Evolutionary conservation across 1,140 invertebrate genomes (phyloP), one percentile per base, ranked within the genome.

Genomic region (Condylostylus longicornis): DNA sequence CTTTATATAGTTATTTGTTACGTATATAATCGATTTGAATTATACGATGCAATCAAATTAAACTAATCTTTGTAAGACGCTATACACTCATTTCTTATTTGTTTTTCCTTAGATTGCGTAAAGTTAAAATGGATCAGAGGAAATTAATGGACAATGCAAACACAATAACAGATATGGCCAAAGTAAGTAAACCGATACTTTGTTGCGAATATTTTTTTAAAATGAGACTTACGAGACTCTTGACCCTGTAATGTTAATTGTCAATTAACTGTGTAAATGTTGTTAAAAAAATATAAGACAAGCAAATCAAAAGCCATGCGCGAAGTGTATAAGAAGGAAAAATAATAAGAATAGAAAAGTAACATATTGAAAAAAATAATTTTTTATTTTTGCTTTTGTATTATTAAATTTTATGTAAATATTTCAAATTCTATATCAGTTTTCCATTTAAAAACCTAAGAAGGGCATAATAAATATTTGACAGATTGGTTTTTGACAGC

Each of bases 101-200:
- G n/a, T n/a, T n/a, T n/a, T n/a, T n/a, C n/a, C n/a, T n/a, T 44
- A 98, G 93, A 65, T 78, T 98, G 63, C 72, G 94, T 58, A 94
- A 97, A 75, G 91, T 98, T 25, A 98, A 98, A 73, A 95, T 97
- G 86, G 94, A 98, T 72, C 95, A 99, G 72, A 72, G 95, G 63
- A 99, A 98, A 69, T 67, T 99, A 50, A 93, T 94, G 80, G 95
- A 99, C 64, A 98, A 97, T 63, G 88, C 93, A 47, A 98, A 95
- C 58, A 97, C 94, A 34, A 87, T 98, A 61, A 96, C 94, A 35
- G 95, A 98, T 63, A 97, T 98, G 87, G 93, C 94, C 51, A 99
- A 98, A 80, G 95, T 97, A 80, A 71, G 63, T 56, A 40, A 40
- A 37, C n/a, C 21, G 27, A 18, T 8, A 40, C 30, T 34, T 18